Base-by-base conservation (phyloP, 2,888 invertebrate species). In the Apeira syringaria region DNA sequence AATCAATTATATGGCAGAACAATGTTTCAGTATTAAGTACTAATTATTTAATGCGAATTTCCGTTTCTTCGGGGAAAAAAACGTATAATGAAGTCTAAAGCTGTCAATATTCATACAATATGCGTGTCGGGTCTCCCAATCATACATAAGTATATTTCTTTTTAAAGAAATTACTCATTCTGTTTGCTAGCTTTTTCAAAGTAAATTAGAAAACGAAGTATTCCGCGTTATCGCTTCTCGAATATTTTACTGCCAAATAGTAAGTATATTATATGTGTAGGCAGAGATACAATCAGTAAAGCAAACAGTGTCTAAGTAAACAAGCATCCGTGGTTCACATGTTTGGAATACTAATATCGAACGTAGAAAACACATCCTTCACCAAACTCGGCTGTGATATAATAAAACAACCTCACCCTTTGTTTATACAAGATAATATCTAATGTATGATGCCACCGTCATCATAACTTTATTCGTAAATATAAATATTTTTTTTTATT, bases 271-370 rank as follows among this genome's bases (percentile, higher is more conserved):
- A 20, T 33, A 43, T 12, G 32, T 27, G 37, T 40, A 39, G 20
- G 20, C 7, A 20, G 20, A 20, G 20, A 20, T 7, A 20, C 37
- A 41, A 49, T 43, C 46, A 22, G 31, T 28, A 31, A 44, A 41
- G 30, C 35, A 53, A 48, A 49, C 43, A 30, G 35, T 31, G 24
- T 31, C 32, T 38, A 39, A 13, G 15, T 43, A 39, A 42, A 40
- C 47, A 42, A 33, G 34, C 40, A 40, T 35, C 45, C 38, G 38
- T 27, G 31, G 11, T 11, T 13, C 12, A 31, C 42, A 31, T 30
- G 47, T 33, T 33, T 20, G 4, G 41, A 47, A 44, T 53, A 46
- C 46, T 41, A 45, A 47, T 47, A 38, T 39, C 24, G 29, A 45
- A 51, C 41, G 29, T 26, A 39, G 29, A 42, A 46, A 33, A 41